Conservation (phyloP, 2,797 vertebrate genomes). For the Iguana delicatissima region DNA sequence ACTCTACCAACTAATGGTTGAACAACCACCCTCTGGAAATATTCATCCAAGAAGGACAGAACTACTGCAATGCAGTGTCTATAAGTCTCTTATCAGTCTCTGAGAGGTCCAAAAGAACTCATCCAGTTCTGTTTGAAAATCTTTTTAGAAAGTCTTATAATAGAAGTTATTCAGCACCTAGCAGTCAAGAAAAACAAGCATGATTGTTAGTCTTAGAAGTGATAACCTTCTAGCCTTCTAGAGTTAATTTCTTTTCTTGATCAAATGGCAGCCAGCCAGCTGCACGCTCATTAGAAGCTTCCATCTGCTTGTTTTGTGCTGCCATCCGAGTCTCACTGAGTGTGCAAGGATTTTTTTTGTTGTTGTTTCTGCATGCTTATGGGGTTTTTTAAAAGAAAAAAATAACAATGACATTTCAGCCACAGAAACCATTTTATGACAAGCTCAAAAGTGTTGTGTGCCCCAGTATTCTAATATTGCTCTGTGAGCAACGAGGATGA, state of each 20-base stretch:
- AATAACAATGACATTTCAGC: conserved; percentile 10
- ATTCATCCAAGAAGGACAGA: too few species aligned
- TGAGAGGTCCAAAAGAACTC: too few species aligned
- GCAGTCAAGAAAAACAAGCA: background rate
- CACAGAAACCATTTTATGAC: conserved; percentile 52
- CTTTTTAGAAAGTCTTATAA: too few species aligned
- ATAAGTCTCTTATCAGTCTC: too few species aligned
- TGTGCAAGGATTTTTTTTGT: background rate
- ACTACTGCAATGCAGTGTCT: too few species aligned
- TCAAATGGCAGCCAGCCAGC: conserved; percentile 30
- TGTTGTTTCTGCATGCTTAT: background rate
- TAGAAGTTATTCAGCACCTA: too few species aligned
- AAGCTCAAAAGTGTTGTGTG: conserved; percentile 19
- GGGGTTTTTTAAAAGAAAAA: conserved; percentile 13
- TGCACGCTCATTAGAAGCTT: conserved; percentile 52
- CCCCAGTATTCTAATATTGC: conserved; percentile 9
- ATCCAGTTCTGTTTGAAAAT: too few species aligned
- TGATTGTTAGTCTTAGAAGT: background rate
- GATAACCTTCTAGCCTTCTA: background rate
- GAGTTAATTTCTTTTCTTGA: background rate
- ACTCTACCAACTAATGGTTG: too few species aligned
- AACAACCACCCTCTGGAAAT: too few species aligned
- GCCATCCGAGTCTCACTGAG: conserved; percentile 41
- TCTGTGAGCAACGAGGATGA: conserved; percentile 1
- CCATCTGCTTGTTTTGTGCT: conserved; percentile 39